A percentile compares a stretch with the other conserved stretches of the same genome.
Evolutionary conservation across 2,888 invertebrate genomes (phyloP).

Genomic region (Phragmatobia fuliginosa): DNA sequence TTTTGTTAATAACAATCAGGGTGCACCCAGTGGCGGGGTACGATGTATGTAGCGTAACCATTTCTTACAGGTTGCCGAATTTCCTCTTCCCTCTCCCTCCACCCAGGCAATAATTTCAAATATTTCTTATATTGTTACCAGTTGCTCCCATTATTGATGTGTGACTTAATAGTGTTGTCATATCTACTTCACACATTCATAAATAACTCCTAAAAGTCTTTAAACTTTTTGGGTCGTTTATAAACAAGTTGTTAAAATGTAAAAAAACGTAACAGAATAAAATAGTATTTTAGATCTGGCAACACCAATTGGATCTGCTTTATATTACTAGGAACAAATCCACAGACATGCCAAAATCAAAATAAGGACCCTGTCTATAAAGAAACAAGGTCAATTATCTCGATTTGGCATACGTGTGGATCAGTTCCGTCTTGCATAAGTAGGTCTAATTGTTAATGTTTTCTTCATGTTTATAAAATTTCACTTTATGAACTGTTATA

Average conservation of each 20-base stretch:
- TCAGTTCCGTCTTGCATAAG: no score
- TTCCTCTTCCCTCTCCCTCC: constrained; percentile 51
- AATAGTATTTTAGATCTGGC: constrained; percentile 27
- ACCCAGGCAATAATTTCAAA: constrained; percentile 37
- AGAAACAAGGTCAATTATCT: no score
- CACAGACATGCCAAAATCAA: no score
- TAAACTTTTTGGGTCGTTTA: neutral
- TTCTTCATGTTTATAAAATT: constrained; percentile 38
- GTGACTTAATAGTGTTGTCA: constrained; percentile 35
- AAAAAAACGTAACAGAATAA: neutral
- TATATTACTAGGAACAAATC: no score
- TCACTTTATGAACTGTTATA: constrained; percentile 44
- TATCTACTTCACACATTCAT: neutral
- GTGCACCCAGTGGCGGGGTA: constrained; percentile 51
- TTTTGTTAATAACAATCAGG: constrained; percentile 48
- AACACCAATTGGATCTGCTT: no score
- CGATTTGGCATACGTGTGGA: no score
- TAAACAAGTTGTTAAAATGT: neutral
- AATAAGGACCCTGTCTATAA: no score
- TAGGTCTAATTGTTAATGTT: constrained; percentile 31
- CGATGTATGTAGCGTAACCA: constrained; percentile 48
- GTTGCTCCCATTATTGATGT: constrained; percentile 40
- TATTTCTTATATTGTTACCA: constrained; percentile 27
- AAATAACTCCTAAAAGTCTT: neutral
- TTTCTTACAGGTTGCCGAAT: constrained; percentile 75